These are phyloP conservation scores for Micronisus gabar DNA, from an alignment of 2,113 vertebrate species.

Conservation along the genomic window DNA sequence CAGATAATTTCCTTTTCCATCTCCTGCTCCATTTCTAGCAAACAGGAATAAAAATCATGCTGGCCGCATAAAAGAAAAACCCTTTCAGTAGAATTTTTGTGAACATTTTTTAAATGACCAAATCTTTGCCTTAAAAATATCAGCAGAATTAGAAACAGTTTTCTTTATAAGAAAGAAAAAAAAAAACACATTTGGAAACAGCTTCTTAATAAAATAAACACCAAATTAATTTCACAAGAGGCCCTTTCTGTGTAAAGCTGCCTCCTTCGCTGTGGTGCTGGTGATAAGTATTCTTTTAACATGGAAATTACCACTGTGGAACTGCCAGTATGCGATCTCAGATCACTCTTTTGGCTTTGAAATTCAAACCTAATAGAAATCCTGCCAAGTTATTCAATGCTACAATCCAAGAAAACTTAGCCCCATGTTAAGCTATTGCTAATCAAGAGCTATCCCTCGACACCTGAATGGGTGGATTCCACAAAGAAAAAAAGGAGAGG, in stretches of 20 bases:
- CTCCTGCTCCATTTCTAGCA: not conserved
- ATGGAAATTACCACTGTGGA: conserved; percentile 75
- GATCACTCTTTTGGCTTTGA: conserved; percentile 76
- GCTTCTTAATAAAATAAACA: conserved; percentile 68
- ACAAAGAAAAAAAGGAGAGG: conserved; percentile 36
- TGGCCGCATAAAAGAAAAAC: not conserved
- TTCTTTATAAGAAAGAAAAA: not conserved
- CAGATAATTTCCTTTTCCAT: not conserved
- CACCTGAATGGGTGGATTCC: conserved; percentile 59
- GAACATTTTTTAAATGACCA: not conserved
- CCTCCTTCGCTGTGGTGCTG: conserved; percentile 68
- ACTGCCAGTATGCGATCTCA: conserved; percentile 73
- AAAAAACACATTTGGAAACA: conserved; percentile 22
- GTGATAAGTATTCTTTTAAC: conserved; percentile 74
- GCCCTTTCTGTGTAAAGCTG: conserved; percentile 69
- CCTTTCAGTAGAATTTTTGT: not conserved
- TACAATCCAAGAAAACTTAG: conserved; percentile 71
- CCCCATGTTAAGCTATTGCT: conserved; percentile 54
- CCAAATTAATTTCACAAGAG: conserved; percentile 74
- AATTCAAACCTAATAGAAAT: conserved; percentile 72
- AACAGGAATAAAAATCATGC: not conserved
- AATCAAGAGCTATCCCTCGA: conserved; percentile 51
- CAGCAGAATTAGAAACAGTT: not conserved
- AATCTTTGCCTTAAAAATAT: not conserved
- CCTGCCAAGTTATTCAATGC: conserved; percentile 69